These are phyloP conservation scores for Linnaemya tessellans DNA, from an alignment of 2,888 invertebrate genomes.

Conservation along the genomic window DNA sequence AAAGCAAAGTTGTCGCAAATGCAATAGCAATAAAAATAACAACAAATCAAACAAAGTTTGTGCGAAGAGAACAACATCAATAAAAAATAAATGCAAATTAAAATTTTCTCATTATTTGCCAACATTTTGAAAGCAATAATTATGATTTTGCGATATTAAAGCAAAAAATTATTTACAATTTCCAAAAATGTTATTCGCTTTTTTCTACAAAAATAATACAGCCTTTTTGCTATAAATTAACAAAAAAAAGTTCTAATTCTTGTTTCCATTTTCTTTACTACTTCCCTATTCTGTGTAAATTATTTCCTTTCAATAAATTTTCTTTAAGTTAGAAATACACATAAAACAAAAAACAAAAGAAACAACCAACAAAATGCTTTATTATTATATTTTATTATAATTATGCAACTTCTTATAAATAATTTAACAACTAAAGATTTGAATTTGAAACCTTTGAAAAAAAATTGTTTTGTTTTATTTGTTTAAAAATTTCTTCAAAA, in stretches of 20 bases:
- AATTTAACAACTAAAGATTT: conserved; percentile 25
- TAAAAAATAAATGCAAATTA: neutral
- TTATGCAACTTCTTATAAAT: conserved; percentile 42
- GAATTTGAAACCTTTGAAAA: neutral
- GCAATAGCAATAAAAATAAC: neutral
- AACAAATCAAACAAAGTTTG: neutral
- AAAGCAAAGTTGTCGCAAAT: conserved; percentile 4
- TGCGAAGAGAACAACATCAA: neutral
- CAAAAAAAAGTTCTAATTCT: conserved; percentile 21
- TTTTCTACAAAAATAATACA: too few species aligned
- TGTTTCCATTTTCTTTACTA: conserved; percentile 22
- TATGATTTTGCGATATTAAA: neutral
- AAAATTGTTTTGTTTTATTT: too few species aligned
- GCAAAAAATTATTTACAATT: neutral
- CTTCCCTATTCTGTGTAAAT: conserved; percentile 62
- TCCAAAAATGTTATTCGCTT: neutral
- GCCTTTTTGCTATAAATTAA: neutral
- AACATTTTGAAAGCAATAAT: neutral
- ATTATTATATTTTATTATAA: conserved; percentile 65
- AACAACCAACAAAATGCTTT: conserved; percentile 67
- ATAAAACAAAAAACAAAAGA: neutral
- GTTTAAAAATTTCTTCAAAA: conserved; percentile 31
- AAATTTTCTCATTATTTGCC: neutral
- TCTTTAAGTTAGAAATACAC: conserved; percentile 32
- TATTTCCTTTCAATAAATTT: conserved; percentile 58